Base-by-base conservation (phyloP, 2,888 invertebrate genomes). In the Hemistola chrysoprasaria region DNA sequence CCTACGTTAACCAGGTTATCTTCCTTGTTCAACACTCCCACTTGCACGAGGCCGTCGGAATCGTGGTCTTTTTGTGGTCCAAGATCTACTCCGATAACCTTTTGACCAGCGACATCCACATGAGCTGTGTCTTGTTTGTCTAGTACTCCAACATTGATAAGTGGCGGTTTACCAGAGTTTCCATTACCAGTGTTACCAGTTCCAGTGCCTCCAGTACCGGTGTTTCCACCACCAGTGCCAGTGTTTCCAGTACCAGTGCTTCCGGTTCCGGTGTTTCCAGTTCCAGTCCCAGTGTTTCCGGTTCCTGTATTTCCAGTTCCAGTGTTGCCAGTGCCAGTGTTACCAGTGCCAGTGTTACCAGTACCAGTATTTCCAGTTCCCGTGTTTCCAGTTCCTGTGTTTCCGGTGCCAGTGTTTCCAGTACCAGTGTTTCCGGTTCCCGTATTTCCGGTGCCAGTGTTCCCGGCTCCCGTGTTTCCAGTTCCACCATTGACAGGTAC, bases 351-450 rank as follows among this genome's bases (percentile, higher is more conserved):
- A 23, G 21, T 29, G 29, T 29, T n/a, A 8, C 16, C 30, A 21
- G 47, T 47, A 6, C 45, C 41, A 11, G 29, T 5, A 4, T 42
- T 43, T 5, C 47, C 52, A 2, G 26, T 27, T 1, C 44, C 33
- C 7, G 26, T 31, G 8, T 6, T 29, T 8, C n/a, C 6, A 10
- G 20, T 22, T 5, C 32, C 32, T 33, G 25, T 30, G 26, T 16
- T 26, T 1, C 21, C 30, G 7, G 25, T 8, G 8, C 22, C 7
- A 26, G 7, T 28, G 8, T 20, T 28, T 1, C 20, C 20, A n/a
- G 25, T 8, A 10, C 22, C 7, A 26, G 7, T 28, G 8, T 9
- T 30, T 2, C 22, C 22, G 21, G 33, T 40, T 0, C 37, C 38
- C 7, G 8, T 22, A 11, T 31, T 29, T 9, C 48, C 47, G 4